Percentiles rank a stretch among this genome's conserved stretches.
Conservation (phyloP, 2,888 invertebrate species). For the Corythucha ciliata region DNA sequence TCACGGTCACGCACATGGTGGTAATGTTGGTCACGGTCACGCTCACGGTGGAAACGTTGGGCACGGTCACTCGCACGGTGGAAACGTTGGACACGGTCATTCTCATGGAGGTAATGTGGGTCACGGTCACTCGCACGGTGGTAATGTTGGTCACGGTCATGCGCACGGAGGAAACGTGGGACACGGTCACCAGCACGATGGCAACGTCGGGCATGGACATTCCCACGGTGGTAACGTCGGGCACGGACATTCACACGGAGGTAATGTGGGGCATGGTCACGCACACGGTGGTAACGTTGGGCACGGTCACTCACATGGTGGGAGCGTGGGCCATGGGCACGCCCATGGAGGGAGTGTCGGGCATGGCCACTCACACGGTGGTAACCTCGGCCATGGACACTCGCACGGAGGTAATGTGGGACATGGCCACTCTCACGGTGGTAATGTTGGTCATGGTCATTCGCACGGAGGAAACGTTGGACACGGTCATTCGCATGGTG, state of each 20-base stretch:
- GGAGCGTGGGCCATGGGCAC: slow-evolving; percentile 29
- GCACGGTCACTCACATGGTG: slow-evolving; percentile 32
- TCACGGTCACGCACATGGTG: slow-evolving; percentile 29
- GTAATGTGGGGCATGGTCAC: slow-evolving; percentile 30
- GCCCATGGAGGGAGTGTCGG: slow-evolving; percentile 28
- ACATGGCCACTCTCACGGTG: slow-evolving; percentile 30
- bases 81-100: slow-evolving; percentile 29
- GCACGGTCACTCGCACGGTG: slow-evolving; percentile 29
- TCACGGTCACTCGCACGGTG: slow-evolving; percentile 29
- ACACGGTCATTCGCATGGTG: slow-evolving; percentile 30
- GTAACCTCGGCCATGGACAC: slow-evolving; percentile 29
- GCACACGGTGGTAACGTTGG: slow-evolving; percentile 29
- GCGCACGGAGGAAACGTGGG: slow-evolving; percentile 28
- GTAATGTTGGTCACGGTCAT: slow-evolving; percentile 29
- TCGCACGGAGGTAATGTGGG: slow-evolving; percentile 29
- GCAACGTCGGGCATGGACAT: slow-evolving; percentile 29
- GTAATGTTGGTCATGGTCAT: slow-evolving; percentile 30
- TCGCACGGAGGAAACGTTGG: slow-evolving; percentile 28
- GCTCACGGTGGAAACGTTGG: slow-evolving; percentile 28
- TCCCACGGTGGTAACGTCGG: slow-evolving; percentile 29
- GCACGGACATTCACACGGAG: slow-evolving; percentile 29
- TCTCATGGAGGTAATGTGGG: slow-evolving; percentile 28
- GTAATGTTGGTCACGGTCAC: slow-evolving; percentile 29
- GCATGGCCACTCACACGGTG: slow-evolving; percentile 30
- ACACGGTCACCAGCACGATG: slow-evolving; percentile 29